Base-by-base conservation (phyloP, 2,113 vertebrate genomes). In the Nibea coibor region DNA sequence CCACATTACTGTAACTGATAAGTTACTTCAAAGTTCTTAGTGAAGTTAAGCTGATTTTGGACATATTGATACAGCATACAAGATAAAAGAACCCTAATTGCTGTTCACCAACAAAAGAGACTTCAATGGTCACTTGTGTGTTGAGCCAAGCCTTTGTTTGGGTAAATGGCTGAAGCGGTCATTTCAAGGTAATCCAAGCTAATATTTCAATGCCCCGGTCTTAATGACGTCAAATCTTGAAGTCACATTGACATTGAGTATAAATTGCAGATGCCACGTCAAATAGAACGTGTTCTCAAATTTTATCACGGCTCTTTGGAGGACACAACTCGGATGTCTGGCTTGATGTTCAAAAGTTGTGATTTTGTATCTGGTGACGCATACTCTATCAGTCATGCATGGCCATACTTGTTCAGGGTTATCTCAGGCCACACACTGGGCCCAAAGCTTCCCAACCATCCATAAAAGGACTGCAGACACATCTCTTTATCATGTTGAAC, bases 401-500 rank as follows among this genome's bases (percentile, higher is more conserved):
- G 54, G 42, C 70, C 66, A 77, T 78, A 77, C 78, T 62, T 24
- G 62, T 53, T 72, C 31, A 6, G 70, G 73, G 86, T 92, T 92
- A 91, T 92, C 87, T 87, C 54, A 51, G 77, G 35, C 53, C 65
- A 68, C 83, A 87, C 85, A 80, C 57, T 63, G 51, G 68, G 45
- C 59, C 68, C 65, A 72, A 58, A 31, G 83, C 71, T 77, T 84
- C 54, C 63, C 62, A 63, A 51, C 75, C 79, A 75, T 88, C 84
- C 72, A 84, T 81, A 87, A 78, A 58, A 61, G 56, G 45, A 5
- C 87, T 76, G 66, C 66, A 81, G 62, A 77, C 68, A 3, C 64
- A 65, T 84, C 79, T 88, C 56, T 89, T 90, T 82, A 88, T 88
- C 61, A 22, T 69, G 75, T 63, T 54, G 20, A 90, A 53, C 77